Evolutionary conservation across 2,797 vertebrate genomes (phyloP), one percentile per base, ranked within the genome.

Genomic region (Sebastes alutus): DNA sequence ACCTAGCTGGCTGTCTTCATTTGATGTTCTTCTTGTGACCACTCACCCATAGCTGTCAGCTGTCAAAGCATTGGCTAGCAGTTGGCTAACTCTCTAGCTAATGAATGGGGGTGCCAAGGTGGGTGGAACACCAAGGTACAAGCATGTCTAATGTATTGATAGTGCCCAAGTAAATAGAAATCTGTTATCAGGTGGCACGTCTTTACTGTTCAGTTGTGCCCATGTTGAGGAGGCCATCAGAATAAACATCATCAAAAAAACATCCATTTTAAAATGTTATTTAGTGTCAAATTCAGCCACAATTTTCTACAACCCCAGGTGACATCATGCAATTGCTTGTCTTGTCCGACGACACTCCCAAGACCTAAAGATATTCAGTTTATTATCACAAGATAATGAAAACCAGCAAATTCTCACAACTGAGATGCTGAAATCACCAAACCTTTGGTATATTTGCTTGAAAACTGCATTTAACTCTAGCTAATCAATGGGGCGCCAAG

Each of bases 31-130:
- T 74, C 35, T 22, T 78, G 59, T 49, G 58, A 20, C 42, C 23
- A 20, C 65, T 55, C 22, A 61, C 33, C 35, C 22, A 4, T 46
- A 16, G 7, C 49, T 76, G 42, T 62, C 72, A 84, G 58, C 60
- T 84, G 80, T 78, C 55, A 79, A 25, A 63, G 69, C 25, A n/a
- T 10, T 22, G 9, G 33, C 46, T 59, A 62, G 55, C 72, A 54
- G 38, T 76, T 52, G 35, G 29, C 59, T 83, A 42, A 73, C 10
- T 12, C 7, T 12, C 25, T 29, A 38, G 6, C 5, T 67, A 52
- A 52, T n/a, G 23, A 67, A 29, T 25, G 13, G n/a, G 10, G 12
- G 33, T 14, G 12, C 11, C 12, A 25, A 14, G 55, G 14, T 30
- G 58, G 0, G 61, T 22, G 61, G 33, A 38, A 32, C 33, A 2